These are phyloP conservation scores for Andrena bicolor DNA, from an alignment of 2,888 invertebrate species.

Conservation along the genomic window DNA sequence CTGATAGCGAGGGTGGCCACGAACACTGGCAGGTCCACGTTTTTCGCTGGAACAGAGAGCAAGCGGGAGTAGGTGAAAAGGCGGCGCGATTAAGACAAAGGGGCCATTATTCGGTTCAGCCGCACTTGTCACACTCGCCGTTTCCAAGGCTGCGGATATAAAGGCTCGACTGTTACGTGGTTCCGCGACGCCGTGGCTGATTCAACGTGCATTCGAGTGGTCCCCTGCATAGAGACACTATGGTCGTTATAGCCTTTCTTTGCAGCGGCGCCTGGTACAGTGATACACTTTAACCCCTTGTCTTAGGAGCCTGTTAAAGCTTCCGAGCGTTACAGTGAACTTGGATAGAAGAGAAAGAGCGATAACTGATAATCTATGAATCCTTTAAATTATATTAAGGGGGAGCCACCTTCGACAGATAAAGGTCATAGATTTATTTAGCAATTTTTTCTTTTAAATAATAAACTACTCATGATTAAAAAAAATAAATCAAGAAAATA, in stretches of 20 bases:
- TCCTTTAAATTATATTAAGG: too few relatives aligned
- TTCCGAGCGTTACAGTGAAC: too few relatives aligned
- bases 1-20: constrained; percentile 30
- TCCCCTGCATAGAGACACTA: background rate
- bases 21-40: constrained; percentile 66
- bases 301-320: too few relatives aligned
- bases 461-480: too few relatives aligned
- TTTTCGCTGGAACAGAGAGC: constrained; percentile 74
- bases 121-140: constrained; percentile 7
- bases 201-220: background rate
- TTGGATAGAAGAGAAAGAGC: too few relatives aligned
- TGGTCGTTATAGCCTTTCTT: background rate
- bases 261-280: too few relatives aligned
- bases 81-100: constrained; percentile 36
- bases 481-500: too few relatives aligned
- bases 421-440: too few relatives aligned
- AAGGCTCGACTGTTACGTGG: constrained; percentile 48
- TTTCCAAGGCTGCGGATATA: constrained; percentile 48
- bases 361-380: too few relatives aligned
- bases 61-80: background rate
- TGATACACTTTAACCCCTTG: too few relatives aligned
- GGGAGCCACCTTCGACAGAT: too few relatives aligned
- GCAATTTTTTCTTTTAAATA: too few relatives aligned
- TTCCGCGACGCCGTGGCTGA: background rate
- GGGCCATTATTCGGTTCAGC: constrained; percentile 40